Percentiles rank a stretch among this genome's conserved stretches.
Conservation (phyloP, 2,888 invertebrate species). For the Aphodius granarius region DNA sequence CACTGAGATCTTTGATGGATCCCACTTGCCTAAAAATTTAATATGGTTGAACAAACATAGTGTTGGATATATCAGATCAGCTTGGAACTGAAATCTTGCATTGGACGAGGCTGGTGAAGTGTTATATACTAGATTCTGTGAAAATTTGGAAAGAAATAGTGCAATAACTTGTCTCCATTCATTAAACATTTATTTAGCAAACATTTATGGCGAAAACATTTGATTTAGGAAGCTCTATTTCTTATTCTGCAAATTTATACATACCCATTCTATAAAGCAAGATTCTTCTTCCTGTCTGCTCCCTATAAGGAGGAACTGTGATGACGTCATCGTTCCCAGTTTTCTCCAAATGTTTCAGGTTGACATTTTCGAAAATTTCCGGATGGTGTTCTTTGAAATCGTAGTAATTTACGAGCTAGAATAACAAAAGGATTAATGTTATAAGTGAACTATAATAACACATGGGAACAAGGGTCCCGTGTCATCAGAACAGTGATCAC, state of each 20-base stretch:
- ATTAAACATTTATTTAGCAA: too few species aligned
- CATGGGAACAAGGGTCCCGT: too few species aligned
- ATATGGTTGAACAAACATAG: not conserved
- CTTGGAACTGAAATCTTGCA: too few species aligned
- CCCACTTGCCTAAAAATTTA: constrained; percentile 66
- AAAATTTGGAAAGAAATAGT: too few species aligned
- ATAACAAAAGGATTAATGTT: not conserved
- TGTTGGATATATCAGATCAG: not conserved
- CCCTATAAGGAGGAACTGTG: constrained; percentile 74
- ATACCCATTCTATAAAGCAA: constrained; percentile 72
- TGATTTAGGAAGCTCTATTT: too few species aligned
- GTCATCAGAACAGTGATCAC: too few species aligned
- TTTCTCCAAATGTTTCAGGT: constrained; percentile 63
- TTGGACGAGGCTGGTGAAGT: too few species aligned
- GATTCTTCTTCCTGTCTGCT: constrained; percentile 72
- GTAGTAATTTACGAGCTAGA: constrained; percentile 74
- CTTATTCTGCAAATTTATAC: too few species aligned
- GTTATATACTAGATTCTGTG: too few species aligned
- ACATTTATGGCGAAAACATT: too few species aligned
- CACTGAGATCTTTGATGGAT: constrained; percentile 65
- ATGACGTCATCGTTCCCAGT: constrained; percentile 71
- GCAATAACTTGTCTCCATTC: too few species aligned
- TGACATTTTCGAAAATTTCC: constrained; percentile 67
- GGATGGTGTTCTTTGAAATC: constrained; percentile 74
- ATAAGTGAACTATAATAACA: too few species aligned